phyloP scores from a whole-genome alignment of 1,140 invertebrate species.

The Pseudachorutes palmiensis region DNA sequence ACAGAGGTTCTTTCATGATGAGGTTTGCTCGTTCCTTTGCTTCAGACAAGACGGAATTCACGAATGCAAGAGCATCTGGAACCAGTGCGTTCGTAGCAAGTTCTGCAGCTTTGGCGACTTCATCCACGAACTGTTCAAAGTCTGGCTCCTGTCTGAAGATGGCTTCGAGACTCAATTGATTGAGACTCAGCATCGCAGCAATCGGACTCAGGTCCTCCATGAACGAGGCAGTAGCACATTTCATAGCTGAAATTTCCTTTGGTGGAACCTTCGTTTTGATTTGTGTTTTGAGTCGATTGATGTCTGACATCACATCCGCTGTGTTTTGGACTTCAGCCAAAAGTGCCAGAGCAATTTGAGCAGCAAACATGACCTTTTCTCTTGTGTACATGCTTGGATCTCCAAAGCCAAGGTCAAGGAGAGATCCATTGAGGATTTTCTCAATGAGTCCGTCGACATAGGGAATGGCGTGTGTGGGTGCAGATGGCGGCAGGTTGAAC shows the following conservation, averaged over 20 bases:
- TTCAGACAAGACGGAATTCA: not conserved
- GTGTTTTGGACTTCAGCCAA: slow-evolving; percentile 16
- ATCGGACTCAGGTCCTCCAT: slow-evolving; percentile 15
- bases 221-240: not conserved
- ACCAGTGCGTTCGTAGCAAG: not conserved
- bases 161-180: slow-evolving; percentile 16
- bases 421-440: slow-evolving; percentile 8
- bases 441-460: slow-evolving; percentile 3
- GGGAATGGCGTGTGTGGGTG: not conserved
- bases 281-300: slow-evolving; percentile 9
- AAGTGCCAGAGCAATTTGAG: not conserved
- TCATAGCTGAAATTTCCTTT: not conserved
- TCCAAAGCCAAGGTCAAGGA: slow-evolving; percentile 4
- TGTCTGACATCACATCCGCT: slow-evolving; percentile 8
- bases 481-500: not conserved
- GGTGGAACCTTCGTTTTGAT: not conserved
- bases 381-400: not conserved
- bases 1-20: not conserved
- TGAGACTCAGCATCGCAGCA: slow-evolving; percentile 8
- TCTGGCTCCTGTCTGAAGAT: slow-evolving; percentile 23
- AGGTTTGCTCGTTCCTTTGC: not conserved
- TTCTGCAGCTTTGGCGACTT: slow-evolving; percentile 2
- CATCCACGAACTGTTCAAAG: slow-evolving; percentile 18
- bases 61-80: not conserved
- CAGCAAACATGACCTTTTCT: slow-evolving; percentile 13